Base-by-base conservation (phyloP, 2,888 invertebrate genomes). In the Abscondita cerata region DNA sequence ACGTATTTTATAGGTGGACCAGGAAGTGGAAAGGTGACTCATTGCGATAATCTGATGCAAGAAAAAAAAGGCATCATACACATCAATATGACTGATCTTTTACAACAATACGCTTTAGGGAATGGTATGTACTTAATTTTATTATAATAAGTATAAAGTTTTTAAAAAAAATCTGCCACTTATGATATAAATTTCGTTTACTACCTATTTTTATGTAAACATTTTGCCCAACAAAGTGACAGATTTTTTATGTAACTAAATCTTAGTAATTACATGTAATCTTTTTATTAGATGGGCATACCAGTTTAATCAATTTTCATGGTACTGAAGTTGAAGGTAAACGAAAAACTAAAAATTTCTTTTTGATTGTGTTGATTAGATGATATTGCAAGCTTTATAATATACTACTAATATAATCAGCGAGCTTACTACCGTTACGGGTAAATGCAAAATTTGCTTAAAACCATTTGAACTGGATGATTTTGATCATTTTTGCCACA, bases 1-100 rank as follows among this genome's bases (percentile, higher is more conserved):
- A n/a, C n/a, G n/a, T n/a, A n/a, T n/a, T n/a, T 73, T 75, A 12
- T 75, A 92, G 95, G 97, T 75, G 97, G 97, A 67, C 97, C 97
- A 68, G 97, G 96, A 72, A 95, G 95, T 81, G 97, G 97, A 46
- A 97, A 97, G 89, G 96, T 97, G 84, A 97, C 97, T 75, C 96
- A 97, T 81, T 97, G 97, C 83, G 95, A 95, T 81, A 92, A 90
- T 75, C 83, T 94, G 75, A 91, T 91, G 87, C 91, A 93, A 81
- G 94, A 95, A 81, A 87, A 91, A 70, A 88, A 89, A 60, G 93
- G 93, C 41, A 86, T 93, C 53, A 89, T 90, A 48, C 95, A 95
- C 81, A 92, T 95, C 80, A 95, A 95, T 80, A 94, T 95, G 93
- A 94, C 93, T 59, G 94, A 95, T 78, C 85, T 94, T 11, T 83